These are phyloP conservation scores for Brachyopa scutellaris DNA, from an alignment of 2,888 invertebrate species.

Conservation along the genomic window DNA sequence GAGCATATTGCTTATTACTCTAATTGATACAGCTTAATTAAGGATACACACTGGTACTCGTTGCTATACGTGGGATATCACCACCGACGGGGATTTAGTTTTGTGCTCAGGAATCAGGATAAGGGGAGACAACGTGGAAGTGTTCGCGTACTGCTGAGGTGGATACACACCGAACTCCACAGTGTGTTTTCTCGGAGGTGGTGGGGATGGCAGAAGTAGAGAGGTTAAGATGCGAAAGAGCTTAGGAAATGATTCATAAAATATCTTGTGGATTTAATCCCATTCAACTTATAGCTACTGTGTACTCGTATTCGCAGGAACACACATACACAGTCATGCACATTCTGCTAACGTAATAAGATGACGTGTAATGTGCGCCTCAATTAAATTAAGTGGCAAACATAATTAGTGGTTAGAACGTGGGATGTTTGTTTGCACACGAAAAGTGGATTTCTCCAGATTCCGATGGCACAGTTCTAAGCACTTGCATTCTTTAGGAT, in stretches of 20 bases:
- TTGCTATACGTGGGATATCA: conserved; percentile 68
- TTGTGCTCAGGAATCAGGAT: conserved; percentile 3
- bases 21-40: conserved; percentile 73
- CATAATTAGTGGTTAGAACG: conserved; percentile 67
- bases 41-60: conserved; percentile 61
- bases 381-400: conserved; percentile 73
- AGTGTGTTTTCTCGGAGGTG: conserved; percentile 15
- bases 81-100: conserved; percentile 71
- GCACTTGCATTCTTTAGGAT: conserved; percentile 27
- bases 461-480: not conserved
- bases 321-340: conserved; percentile 38
- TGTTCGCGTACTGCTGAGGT: conserved; percentile 44
- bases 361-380: conserved; percentile 72
- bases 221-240: conserved; percentile 56
- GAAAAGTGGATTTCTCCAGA: conserved; percentile 42
- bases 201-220: conserved; percentile 11
- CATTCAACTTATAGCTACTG: conserved; percentile 57
- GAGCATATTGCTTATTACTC: conserved; percentile 71
- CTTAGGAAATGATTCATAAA: conserved; percentile 73
- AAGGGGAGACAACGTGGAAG: conserved; percentile 44
- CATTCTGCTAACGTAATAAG: conserved; percentile 65
- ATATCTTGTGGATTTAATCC: conserved; percentile 72
- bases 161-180: no score
- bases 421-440: conserved; percentile 53
- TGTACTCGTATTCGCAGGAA: no score